These are phyloP conservation scores for Drosophila bunnanda DNA, from an alignment of 2,888 invertebrate genomes.

Conservation along the genomic window DNA sequence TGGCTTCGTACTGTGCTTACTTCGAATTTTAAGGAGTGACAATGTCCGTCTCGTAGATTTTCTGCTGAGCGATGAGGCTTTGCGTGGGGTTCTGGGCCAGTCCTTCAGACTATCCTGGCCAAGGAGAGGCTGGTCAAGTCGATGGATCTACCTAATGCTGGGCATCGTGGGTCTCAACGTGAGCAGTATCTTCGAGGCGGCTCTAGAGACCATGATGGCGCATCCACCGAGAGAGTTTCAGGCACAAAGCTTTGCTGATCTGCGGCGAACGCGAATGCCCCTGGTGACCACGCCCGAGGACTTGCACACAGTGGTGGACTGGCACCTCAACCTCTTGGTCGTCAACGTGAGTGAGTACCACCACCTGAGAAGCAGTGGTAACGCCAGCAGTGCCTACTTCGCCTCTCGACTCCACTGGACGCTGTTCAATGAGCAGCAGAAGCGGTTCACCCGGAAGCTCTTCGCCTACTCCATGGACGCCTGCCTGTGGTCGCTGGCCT, in stretches of 20 bases:
- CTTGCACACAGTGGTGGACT: not conserved
- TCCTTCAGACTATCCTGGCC: slow-evolving; percentile 42
- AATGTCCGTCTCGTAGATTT: slow-evolving; percentile 38
- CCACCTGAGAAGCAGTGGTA: slow-evolving; percentile 46
- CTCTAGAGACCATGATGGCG: slow-evolving; percentile 63
- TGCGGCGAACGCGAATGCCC: slow-evolving; percentile 26
- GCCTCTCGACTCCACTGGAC: slow-evolving; percentile 61
- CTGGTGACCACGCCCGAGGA: slow-evolving; percentile 41
- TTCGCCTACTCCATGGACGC: slow-evolving; percentile 65
- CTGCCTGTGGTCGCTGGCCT: slow-evolving; percentile 41
- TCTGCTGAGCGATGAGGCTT: slow-evolving; percentile 59
- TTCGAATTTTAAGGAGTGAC: slow-evolving; percentile 20
- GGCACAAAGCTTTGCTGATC: slow-evolving; percentile 56
- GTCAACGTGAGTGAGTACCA: slow-evolving; percentile 41
- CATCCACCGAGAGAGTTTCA: slow-evolving; percentile 63
- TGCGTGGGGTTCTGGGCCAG: slow-evolving; percentile 69
- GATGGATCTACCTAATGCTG: slow-evolving; percentile 55
- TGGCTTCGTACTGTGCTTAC: slow-evolving; percentile 52
- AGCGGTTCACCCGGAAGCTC: slow-evolving; percentile 56
- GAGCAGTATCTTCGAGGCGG: slow-evolving; percentile 59
- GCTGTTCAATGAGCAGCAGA: slow-evolving; percentile 58
- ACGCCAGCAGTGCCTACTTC: slow-evolving; percentile 59
- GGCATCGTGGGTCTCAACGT: slow-evolving; percentile 60
- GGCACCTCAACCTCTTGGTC: not conserved
- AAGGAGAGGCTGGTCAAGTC: slow-evolving; percentile 3